Base-by-base conservation (phyloP, 2,888 invertebrate genomes). In the Crematogaster levior region DNA sequence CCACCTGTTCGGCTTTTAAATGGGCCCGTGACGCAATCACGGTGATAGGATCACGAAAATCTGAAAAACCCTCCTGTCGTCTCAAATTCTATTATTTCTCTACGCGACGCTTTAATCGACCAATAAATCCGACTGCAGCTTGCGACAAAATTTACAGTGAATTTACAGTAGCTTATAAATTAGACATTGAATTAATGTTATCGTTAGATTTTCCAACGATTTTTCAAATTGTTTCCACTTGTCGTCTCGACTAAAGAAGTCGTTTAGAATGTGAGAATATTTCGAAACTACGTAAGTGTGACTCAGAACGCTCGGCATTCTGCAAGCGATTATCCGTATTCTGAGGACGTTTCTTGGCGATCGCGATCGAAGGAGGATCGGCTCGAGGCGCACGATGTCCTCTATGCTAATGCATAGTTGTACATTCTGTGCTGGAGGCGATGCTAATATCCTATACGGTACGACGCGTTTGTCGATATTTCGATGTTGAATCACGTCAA, bases 321-420 rank as follows among this genome's bases (percentile, higher is more conserved):
- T n/a, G n/a, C n/a, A n/a, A 12, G 15, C 37, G 74, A 48, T 37
- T 63, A 51, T 75, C 3, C 53, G 75, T 21, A 43, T 9, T 53
- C 12, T 40, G 51, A 0, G 61, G 51, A 51, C 75, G 34, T 6
- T 34, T 34, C 6, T 21, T n/a, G 24, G 63, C 61, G 46, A 27
- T 51, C 15, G 12, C 30, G 79, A 60, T 72, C 43, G 24, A 43
- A 48, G 40, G 18, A 74, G 51, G n/a, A 56, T 68, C 43, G 43
- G 65, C 61, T 37, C 51, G 74, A 48, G 48, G 48, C 51, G 3
- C 48, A 40, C 53, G 3, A 37, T 56, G 65, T 77, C 43, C 43
- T 77, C n/a, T 75, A 75, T 77, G 77, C 66, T 77, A 66, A 77
- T 77, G 77, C 30, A 66, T 53, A 66, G 53, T 51, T 48, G 63